Base-by-base conservation (phyloP, 2,888 invertebrate species). In the Machimus atricapillus region DNA sequence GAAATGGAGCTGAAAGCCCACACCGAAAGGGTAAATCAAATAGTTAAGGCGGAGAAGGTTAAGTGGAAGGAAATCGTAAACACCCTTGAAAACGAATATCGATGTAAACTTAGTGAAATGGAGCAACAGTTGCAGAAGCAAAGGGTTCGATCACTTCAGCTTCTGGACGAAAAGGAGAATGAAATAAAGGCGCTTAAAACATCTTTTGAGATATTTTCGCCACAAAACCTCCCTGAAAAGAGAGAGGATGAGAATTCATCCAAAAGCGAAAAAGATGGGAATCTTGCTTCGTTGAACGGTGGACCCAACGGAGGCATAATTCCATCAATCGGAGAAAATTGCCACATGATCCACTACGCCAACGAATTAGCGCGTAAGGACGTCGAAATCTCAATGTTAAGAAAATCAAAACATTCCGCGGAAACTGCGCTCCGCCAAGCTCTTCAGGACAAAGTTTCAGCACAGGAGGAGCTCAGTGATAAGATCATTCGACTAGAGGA, bases 361-460 rank as follows among this genome's bases (percentile, higher is more conserved):
- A 96, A 97, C 91, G 97, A 97, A 93, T 92, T 97, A 89, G 96
- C 97, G 0, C 92, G 97, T 9, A 95, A 95, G 90, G 97, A 97
- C 89, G 95, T 97, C 37, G 97, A 97, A 91, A 95, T 97, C 66
- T 93, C 95, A 0, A 94, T 94, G 86, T 93, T 97, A 34, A 93
- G 97, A 88, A 96, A 95, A 89, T 94, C 95, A 79, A 96, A 97
- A 89, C 95, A 95, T 91, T 93, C 95, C 0, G 91, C 94, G 0
- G 95, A 95, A 90, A 91, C 93, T 0, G 91, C 93, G 0, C 90
- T 95, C 87, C 91, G 95, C 8, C 95, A 95, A 89, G 92, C 94
- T 52, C 93, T 93, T 88, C 92, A 94, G 78, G 94, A 94, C 89
- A 94, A 94, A 89, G 94, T 94, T 27, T 94, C 94, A 86, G 90